Evolutionary conservation across 2,797 vertebrate species (phyloP), one percentile per base, ranked within the genome.

Genomic region (Eutrigla gurnardus): DNA sequence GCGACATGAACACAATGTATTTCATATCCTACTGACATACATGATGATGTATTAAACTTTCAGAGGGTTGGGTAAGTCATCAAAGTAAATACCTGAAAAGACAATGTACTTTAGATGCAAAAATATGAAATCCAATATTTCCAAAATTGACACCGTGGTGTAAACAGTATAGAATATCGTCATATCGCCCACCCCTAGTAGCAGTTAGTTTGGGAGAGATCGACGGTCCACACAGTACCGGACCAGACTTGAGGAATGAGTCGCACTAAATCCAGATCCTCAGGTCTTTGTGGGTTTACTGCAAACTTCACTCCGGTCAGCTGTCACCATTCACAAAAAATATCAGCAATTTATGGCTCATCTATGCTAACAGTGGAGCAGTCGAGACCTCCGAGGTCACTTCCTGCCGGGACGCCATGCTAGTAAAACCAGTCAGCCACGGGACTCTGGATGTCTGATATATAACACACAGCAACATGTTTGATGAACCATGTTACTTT

Each of bases 351-450:
- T 52, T 54, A 57, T 58, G 54, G 62, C 67, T n/a, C 13, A 46
- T 58, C 12, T 72, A 50, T 77, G 66, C 77, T 88, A 82, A 67
- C 74, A 85, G 73, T 68, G 57, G 64, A 78, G 76, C 67, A 59
- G 79, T 49, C 33, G 17, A 25, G 50, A 67, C 59, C 43, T 49
- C n/a, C 4, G 49, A 45, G 61, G 47, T 52, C 45, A 42, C 65
- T 53, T 80, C 61, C 74, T 65, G 64, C 59, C 55, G 43, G 54
- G 73, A 75, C 65, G 64, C 39, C 61, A 69, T 52, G 65, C 78
- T 59, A 53, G 37, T 63, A 70, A 74, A 81, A 70, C 40, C 65
- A 77, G 70, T 69, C 47, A 61, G 72, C 70, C 61, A 58, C 39
- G 0, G 50, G 47, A 67, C 47, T 49, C 47, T 49, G 47, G 11